These are phyloP conservation scores for Papilio gigon DNA, from an alignment of 2,888 invertebrate species.

Conservation along the genomic window DNA sequence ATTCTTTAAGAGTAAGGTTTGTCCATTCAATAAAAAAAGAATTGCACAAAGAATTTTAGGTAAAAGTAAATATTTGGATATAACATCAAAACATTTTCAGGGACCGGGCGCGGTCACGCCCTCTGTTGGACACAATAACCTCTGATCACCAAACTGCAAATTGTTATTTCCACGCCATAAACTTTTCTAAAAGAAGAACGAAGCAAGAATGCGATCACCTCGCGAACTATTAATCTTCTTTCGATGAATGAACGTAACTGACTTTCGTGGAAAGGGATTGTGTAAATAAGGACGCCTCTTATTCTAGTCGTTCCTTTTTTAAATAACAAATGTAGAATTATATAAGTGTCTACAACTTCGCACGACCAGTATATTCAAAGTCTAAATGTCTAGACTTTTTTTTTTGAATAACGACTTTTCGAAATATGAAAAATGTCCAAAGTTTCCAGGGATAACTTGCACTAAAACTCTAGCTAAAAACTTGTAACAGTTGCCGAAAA, in stretches of 20 bases:
- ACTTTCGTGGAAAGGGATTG: constrained; percentile 53
- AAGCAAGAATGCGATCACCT: constrained; percentile 54
- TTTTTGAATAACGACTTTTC: too few relatives aligned
- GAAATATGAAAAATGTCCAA: too few relatives aligned
- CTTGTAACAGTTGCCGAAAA: too few relatives aligned
- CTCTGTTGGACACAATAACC: constrained; percentile 65
- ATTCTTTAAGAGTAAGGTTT: not conserved
- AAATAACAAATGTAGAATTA: not conserved
- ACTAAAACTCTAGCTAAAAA: too few relatives aligned
- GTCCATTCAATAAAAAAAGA: constrained; percentile 46
- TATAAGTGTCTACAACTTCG: not conserved
- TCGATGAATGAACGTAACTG: constrained; percentile 61
- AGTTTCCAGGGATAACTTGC: too few relatives aligned
- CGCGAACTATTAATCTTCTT: constrained; percentile 72
- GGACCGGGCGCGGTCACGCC: constrained; percentile 71
- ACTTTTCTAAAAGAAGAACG: constrained; percentile 67
- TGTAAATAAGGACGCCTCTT: constrained; percentile 50
- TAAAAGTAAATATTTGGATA: constrained; percentile 80
- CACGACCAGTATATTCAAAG: too few relatives aligned
- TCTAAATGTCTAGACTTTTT: too few relatives aligned
- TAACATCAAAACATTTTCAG: constrained; percentile 71
- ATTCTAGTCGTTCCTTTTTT: constrained; percentile 10
- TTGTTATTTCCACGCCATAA: constrained; percentile 80
- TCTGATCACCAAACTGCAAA: constrained; percentile 71
- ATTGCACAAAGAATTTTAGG: constrained; percentile 59